Conservation (phyloP, 2,797 vertebrate species). For the Fistularia tabacaria region DNA sequence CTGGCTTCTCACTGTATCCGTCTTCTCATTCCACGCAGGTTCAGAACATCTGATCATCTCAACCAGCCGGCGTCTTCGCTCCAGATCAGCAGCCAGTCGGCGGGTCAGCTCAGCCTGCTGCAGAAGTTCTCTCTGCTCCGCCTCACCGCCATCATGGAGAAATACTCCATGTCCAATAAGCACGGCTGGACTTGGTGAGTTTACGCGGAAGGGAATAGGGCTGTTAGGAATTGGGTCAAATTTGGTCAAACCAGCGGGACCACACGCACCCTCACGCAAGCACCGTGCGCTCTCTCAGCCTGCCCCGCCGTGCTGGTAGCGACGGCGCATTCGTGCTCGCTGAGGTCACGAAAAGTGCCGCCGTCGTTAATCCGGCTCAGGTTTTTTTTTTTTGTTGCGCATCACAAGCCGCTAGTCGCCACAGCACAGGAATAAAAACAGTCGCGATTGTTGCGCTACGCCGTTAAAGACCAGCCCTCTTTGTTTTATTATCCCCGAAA, state of each 20-base stretch:
- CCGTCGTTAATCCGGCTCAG: conserved; percentile 7
- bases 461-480: conserved; percentile 30
- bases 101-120: conserved; percentile 89
- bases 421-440: conserved; percentile 14
- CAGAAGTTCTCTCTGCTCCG: conserved; percentile 94
- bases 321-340: neutral
- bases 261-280: neutral
- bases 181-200: conserved; percentile 97
- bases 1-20: neutral
- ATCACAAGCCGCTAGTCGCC: conserved; percentile 1
- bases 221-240: neutral
- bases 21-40: conserved; percentile 74
- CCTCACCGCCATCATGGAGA: conserved; percentile 98
- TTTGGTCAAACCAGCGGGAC: conserved; percentile 3
- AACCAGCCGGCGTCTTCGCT: conserved; percentile 79
- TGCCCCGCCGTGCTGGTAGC: no score
- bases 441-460: conserved; percentile 23
- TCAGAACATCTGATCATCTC: conserved; percentile 86
- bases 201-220: neutral
- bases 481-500: conserved; percentile 43
- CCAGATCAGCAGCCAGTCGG: conserved; percentile 91
- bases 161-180: conserved; percentile 94
- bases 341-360: neutral
- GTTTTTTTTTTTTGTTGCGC: conserved; percentile 5
- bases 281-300: no score